phyloP scores from a whole-genome alignment of 2,797 vertebrate genomes.

The Spizella passerina region DNA sequence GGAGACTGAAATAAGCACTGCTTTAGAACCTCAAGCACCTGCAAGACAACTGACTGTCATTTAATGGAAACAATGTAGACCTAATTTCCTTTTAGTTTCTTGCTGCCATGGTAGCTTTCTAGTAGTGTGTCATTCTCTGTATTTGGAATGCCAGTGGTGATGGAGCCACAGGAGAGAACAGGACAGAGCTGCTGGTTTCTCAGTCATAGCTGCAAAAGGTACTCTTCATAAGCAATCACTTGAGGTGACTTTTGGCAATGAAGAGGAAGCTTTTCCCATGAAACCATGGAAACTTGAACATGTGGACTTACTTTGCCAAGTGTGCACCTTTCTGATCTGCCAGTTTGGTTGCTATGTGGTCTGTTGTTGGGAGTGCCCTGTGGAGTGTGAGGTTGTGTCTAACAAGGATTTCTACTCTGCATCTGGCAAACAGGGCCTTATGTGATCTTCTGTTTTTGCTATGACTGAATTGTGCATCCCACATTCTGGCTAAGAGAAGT shows the following conservation, averaged over 20 bases:
- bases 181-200: background rate
- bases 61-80: background rate
- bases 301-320: fast-evolving
- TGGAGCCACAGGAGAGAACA: background rate
- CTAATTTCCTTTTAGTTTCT: background rate
- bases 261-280: background rate
- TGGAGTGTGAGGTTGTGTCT: background rate
- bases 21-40: background rate
- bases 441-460: background rate
- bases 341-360: fast-evolving
- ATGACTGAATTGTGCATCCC: background rate
- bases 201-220: fast-evolving
- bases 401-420: background rate
- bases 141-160: background rate
- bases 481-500: background rate
- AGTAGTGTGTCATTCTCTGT: background rate
- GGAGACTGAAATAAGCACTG: background rate
- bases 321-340: background rate
- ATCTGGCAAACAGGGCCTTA: background rate
- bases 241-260: background rate
- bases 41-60: background rate
- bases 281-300: background rate
- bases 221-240: background rate
- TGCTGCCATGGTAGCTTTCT: background rate
- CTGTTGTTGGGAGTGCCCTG: background rate